Conservation (phyloP, 1,140 invertebrate species). For the Hydropsyche tenuis region DNA sequence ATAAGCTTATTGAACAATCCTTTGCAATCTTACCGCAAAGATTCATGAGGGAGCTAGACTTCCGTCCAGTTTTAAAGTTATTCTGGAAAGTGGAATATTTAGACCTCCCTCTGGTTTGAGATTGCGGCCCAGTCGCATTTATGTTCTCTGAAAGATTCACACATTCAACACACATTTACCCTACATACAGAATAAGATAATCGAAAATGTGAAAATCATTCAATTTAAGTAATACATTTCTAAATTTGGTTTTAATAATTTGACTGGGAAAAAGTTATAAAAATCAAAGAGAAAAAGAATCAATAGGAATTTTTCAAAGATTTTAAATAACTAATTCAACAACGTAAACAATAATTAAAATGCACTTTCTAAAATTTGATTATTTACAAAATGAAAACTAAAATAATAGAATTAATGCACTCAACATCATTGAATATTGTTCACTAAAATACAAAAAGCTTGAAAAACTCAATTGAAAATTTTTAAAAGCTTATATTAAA, state of each 20-base stretch:
- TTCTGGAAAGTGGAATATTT: conserved; percentile 83
- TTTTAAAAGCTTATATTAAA: too few relatives aligned
- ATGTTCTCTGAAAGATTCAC: conserved; percentile 64
- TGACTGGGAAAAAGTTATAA: neutral
- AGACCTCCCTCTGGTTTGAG: conserved; percentile 77
- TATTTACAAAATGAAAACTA: too few relatives aligned
- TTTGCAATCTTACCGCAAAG: conserved; percentile 81
- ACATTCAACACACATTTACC: conserved; percentile 65
- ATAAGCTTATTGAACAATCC: conserved; percentile 47
- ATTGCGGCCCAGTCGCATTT: conserved; percentile 74
- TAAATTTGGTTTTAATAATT: neutral
- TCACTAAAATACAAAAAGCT: too few relatives aligned
- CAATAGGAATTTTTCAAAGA: too few relatives aligned
- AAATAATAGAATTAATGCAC: too few relatives aligned
- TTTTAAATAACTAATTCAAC: too few relatives aligned
- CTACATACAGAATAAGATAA: conserved; percentile 53
- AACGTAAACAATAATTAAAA: too few relatives aligned
- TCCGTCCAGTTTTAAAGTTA: conserved; percentile 81
- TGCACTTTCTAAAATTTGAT: too few relatives aligned
- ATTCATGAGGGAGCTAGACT: conserved; percentile 93
- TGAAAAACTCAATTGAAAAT: too few relatives aligned
- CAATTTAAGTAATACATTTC: neutral
- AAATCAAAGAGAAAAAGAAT: too few relatives aligned
- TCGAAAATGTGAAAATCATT: neutral
- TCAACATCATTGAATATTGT: too few relatives aligned